Evolutionary conservation across 2,888 invertebrate genomes (phyloP).

Genomic region (Autographa gamma): DNA sequence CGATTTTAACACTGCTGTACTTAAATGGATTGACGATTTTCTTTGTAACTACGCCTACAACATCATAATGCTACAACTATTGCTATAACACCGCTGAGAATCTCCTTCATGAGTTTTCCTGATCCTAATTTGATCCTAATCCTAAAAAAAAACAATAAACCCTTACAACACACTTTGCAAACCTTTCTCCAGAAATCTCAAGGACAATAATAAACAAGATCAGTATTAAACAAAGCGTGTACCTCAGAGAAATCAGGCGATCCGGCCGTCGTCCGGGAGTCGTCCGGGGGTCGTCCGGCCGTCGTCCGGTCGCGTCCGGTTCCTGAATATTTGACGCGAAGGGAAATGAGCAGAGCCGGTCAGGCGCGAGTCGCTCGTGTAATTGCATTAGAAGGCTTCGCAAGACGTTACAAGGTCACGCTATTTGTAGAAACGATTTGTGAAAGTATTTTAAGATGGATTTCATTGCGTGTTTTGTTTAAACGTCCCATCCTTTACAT

Average conservation of each 20-base stretch:
- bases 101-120: no score
- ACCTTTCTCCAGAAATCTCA: background rate
- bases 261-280: constrained; percentile 45
- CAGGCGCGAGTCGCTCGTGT: constrained; percentile 51
- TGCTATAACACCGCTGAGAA: no score
- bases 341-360: constrained; percentile 57
- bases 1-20: no score
- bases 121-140: background rate
- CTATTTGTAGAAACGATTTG: background rate
- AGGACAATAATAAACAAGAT: constrained; percentile 42
- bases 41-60: no score
- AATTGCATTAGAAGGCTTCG: constrained; percentile 42
- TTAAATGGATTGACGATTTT: no score
- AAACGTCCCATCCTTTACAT: background rate
- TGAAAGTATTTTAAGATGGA: background rate
- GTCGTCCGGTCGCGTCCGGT: constrained; percentile 46
- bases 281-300: constrained; percentile 37
- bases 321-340: constrained; percentile 61
- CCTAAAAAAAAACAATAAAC: background rate
- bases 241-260: constrained; percentile 63
- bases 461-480: background rate
- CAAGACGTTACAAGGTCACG: constrained; percentile 34
- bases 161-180: background rate
- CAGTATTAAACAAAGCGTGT: constrained; percentile 38
- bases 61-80: no score